Evolutionary conservation across 2,797 vertebrate species (phyloP).

Genomic region (Danionella dracula): DNA sequence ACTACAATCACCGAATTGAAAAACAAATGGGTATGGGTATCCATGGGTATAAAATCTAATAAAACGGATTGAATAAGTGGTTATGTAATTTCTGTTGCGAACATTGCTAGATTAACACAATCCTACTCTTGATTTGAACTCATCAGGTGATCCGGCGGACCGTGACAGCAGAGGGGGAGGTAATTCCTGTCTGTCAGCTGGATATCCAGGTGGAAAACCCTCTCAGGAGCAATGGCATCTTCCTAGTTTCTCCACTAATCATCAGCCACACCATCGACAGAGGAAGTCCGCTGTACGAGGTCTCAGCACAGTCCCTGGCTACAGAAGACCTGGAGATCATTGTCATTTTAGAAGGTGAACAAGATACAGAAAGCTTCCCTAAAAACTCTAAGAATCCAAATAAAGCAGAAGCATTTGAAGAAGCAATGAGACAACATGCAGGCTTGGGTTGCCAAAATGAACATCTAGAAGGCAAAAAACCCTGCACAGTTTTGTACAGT

Average conservation of each 20-base stretch:
- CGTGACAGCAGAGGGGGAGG: conserved; percentile 88
- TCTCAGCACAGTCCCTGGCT: conserved; percentile 79
- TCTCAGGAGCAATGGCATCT: conserved; percentile 91
- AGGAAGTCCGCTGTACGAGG: conserved; percentile 88
- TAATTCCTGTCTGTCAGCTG: conserved; percentile 91
- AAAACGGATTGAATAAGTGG: too few species aligned
- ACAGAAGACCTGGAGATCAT: conserved; percentile 90
- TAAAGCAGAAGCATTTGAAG: too few species aligned
- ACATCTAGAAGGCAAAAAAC: too few species aligned
- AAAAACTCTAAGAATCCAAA: too few species aligned
- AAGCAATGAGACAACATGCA: too few species aligned
- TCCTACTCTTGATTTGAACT: background rate
- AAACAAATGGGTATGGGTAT: too few species aligned
- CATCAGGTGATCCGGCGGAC: conserved; percentile 82
- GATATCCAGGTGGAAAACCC: conserved; percentile 96
- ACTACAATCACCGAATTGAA: too few species aligned
- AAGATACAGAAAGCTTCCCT: too few species aligned
- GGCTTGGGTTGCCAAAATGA: too few species aligned
- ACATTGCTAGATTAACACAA: background rate
- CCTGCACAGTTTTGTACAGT: too few species aligned
- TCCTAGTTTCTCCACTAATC: conserved; percentile 90
- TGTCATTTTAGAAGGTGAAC: conserved; percentile 85
- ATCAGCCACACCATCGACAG: conserved; percentile 91
- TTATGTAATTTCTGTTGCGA: too few species aligned
- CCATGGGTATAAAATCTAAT: too few species aligned